Percentiles rank a stretch among this genome's conserved stretches.
Evolutionary conservation across 2,888 invertebrate genomes (phyloP).

Genomic region (Alcis repandata): DNA sequence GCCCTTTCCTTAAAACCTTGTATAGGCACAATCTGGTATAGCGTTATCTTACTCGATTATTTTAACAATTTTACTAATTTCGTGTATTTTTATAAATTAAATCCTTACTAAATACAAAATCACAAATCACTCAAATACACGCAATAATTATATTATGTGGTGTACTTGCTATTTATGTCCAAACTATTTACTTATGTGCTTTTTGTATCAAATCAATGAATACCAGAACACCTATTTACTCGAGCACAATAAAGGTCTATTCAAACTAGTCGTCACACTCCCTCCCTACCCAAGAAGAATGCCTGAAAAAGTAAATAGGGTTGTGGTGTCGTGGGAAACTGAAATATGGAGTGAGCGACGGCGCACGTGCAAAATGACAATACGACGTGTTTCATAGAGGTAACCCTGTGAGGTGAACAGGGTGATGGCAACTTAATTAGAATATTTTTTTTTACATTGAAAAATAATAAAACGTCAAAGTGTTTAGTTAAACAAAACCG

Average conservation of each 20-base stretch:
- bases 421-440: neutral
- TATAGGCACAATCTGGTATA: too few relatives aligned
- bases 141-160: too few relatives aligned
- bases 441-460: neutral
- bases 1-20: too few relatives aligned
- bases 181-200: too few relatives aligned
- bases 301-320: slow-evolving; percentile 18
- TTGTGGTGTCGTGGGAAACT: slow-evolving; percentile 56
- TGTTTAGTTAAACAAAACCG: too few relatives aligned
- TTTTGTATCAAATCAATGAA: neutral
- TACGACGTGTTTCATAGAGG: slow-evolving; percentile 15
- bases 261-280: slow-evolving; percentile 7
- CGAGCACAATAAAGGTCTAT: neutral
- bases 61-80: too few relatives aligned
- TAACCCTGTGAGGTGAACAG: slow-evolving; percentile 10
- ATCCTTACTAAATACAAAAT: too few relatives aligned
- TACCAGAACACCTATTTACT: neutral
- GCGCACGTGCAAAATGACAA: slow-evolving; percentile 64
- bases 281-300: neutral
- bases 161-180: too few relatives aligned
- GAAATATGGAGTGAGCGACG: slow-evolving; percentile 30
- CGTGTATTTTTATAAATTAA: too few relatives aligned
- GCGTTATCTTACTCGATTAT: too few relatives aligned
- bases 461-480: too few relatives aligned
- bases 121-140: too few relatives aligned